phyloP scores from a whole-genome alignment of 2,888 invertebrate genomes.

The Spodoptera littoralis region DNA sequence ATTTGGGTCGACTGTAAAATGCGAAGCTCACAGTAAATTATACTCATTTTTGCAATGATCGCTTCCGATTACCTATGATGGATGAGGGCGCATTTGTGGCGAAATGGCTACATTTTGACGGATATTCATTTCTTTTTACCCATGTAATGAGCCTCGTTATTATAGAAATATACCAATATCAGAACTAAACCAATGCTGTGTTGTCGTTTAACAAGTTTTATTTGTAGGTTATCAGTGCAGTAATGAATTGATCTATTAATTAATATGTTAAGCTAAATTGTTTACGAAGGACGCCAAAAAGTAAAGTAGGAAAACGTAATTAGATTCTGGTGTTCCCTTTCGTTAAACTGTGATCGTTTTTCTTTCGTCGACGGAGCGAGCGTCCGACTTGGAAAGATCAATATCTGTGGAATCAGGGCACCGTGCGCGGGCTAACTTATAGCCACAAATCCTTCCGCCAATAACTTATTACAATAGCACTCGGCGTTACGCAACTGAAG shows the following conservation, averaged over 20 bases:
- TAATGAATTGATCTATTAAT: constrained; percentile 38
- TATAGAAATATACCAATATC: constrained; percentile 51
- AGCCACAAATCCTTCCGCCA: constrained; percentile 77
- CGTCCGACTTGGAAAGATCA: constrained; percentile 77
- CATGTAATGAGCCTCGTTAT: constrained; percentile 49
- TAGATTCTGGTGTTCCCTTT: constrained; percentile 65
- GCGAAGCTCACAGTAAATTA: constrained; percentile 80
- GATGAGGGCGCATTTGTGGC: constrained; percentile 72
- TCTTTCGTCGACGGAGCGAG: constrained; percentile 67
- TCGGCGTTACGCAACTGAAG: constrained; percentile 65
- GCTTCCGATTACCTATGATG: constrained; percentile 85
- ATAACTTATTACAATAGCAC: constrained; percentile 81
- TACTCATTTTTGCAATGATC: constrained; percentile 84
- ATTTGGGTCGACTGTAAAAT: constrained; percentile 82
- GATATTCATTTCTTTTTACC: constrained; percentile 60
- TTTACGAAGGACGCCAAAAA: constrained; percentile 47
- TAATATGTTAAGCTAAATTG: constrained; percentile 48
- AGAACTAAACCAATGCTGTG: constrained; percentile 27
- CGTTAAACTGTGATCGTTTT: constrained; percentile 68
- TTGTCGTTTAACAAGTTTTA: constrained; percentile 15
- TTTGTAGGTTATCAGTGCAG: constrained; percentile 3
- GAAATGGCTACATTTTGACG: constrained; percentile 65
- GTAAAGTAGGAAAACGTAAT: constrained; percentile 52
- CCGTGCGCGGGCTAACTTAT: constrained; percentile 76
- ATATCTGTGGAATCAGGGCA: constrained; percentile 83